These are phyloP conservation scores for Adineta ricciae DNA, from an alignment of 2,888 invertebrate genomes.

Conservation along the genomic window DNA sequence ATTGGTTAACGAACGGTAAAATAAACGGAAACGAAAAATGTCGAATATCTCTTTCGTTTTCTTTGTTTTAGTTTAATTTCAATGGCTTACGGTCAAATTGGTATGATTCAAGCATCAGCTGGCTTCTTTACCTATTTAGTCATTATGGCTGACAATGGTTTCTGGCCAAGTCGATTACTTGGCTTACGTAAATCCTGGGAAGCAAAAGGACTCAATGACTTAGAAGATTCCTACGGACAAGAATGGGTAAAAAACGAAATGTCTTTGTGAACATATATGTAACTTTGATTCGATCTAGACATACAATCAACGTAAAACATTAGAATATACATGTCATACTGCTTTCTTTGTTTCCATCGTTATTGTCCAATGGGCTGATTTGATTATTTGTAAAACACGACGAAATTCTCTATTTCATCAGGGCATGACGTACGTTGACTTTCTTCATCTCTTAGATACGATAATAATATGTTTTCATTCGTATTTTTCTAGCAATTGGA, in stretches of 20 bases:
- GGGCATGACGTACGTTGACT: constrained; percentile 67
- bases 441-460: neutral
- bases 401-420: constrained; percentile 90
- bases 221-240: constrained; percentile 93
- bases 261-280: neutral
- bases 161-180: constrained; percentile 74
- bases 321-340: constrained; percentile 94
- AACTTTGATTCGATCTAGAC: constrained; percentile 54
- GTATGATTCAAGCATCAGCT: constrained; percentile 99
- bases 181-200: constrained; percentile 97
- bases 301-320: constrained; percentile 81
- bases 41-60: constrained; percentile 44
- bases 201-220: constrained; percentile 91
- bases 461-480: neutral
- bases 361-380: constrained; percentile 92
- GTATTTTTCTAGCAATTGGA: constrained; percentile 45
- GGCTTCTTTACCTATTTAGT: constrained; percentile 99
- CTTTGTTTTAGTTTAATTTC: constrained; percentile 65
- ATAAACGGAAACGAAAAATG: constrained; percentile 57
- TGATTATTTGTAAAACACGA: constrained; percentile 93
- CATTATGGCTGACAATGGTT: constrained; percentile 99
- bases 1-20: constrained; percentile 72
- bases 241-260: constrained; percentile 63
- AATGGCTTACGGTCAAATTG: constrained; percentile 98
- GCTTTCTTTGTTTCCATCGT: constrained; percentile 97